phyloP scores from a whole-genome alignment of 2,797 vertebrate genomes.

The Trachops cirrhosus region DNA sequence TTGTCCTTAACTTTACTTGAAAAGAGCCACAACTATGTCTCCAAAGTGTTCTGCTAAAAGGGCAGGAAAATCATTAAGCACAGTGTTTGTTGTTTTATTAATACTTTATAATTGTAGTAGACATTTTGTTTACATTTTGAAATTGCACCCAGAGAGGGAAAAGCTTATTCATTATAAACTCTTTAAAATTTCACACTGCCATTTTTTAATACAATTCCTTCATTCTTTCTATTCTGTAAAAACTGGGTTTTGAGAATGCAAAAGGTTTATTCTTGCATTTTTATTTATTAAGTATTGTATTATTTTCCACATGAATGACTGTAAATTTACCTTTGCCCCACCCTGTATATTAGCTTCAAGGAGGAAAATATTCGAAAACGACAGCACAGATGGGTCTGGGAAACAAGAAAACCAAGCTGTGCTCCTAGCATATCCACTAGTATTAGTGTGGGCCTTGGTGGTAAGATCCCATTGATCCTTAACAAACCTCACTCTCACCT shows the following conservation, averaged over 20 bases:
- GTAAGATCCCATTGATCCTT: neutral
- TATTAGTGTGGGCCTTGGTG: neutral
- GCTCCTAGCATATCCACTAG: neutral
- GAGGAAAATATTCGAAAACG: neutral
- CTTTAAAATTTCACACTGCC: neutral
- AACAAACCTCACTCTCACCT: neutral
- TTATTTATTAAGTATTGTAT: neutral
- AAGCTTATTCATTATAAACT: neutral
- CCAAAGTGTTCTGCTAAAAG: slow-evolving; percentile 17
- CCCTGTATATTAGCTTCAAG: neutral
- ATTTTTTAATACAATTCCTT: neutral
- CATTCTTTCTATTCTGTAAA: neutral
- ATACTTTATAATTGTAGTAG: neutral
- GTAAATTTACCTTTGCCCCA: neutral
- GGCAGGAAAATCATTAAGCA: neutral
- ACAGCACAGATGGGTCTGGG: neutral
- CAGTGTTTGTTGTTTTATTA: neutral
- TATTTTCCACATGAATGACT: neutral
- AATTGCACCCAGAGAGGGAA: neutral
- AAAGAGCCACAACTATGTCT: neutral
- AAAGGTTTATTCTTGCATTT: neutral
- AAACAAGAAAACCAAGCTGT: neutral
- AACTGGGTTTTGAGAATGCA: neutral
- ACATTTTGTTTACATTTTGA: slow-evolving; percentile 10
- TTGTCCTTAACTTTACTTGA: slow-evolving; percentile 28